Base-by-base conservation (phyloP, 1,140 invertebrate genomes). In the Cyclina sinensis region DNA sequence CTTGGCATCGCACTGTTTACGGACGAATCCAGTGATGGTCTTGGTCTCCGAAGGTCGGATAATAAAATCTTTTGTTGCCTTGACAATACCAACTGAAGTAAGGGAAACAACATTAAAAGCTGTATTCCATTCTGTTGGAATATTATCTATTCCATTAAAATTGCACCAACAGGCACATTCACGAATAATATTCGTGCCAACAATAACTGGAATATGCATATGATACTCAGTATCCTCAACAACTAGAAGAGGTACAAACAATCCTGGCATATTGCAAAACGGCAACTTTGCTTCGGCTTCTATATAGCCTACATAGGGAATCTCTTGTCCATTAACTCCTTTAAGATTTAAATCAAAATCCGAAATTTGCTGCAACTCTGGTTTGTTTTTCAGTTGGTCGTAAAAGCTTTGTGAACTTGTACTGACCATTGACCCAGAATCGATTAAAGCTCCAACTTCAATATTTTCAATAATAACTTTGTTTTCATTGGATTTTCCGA, bases 1-100 rank as follows among this genome's bases (percentile, higher is more conserved):
- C 16, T 68, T 16, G 3, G 27, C 32, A 14, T 0, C 14, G 11
- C 11, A 11, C 24, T 1, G 2, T 82, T 83, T 83, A 1, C 81
- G 35, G 0, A 68, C 35, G 2, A 70, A 70, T 9, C 81, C 81
- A 9, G 62, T 83, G n/a, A 83, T 39, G 1, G 81, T 83, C 24
- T 21, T 46, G 0, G 27, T 35, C n/a, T 83, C 81, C 0, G 12
- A 37, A 14, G 81, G 81, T 2, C 48, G 35, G 3, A 83, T 0
- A 3, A 16, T 68, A 1, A 83, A 14, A 0, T 27, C 24, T 21
- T 68, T 24, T 46, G 81, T 83, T 16, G 81, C 14, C 35, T 65
- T 83, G 0, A 83, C 79, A 18, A 81, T 39, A 0, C 79, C 79
- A 37, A 81, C 14, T 35, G 16, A 21, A 27, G 46, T 9, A n/a